Percentiles rank a stretch among this genome's conserved stretches.
Conservation (phyloP, 2,797 vertebrate species). For the Leucoraja ocellata region DNA sequence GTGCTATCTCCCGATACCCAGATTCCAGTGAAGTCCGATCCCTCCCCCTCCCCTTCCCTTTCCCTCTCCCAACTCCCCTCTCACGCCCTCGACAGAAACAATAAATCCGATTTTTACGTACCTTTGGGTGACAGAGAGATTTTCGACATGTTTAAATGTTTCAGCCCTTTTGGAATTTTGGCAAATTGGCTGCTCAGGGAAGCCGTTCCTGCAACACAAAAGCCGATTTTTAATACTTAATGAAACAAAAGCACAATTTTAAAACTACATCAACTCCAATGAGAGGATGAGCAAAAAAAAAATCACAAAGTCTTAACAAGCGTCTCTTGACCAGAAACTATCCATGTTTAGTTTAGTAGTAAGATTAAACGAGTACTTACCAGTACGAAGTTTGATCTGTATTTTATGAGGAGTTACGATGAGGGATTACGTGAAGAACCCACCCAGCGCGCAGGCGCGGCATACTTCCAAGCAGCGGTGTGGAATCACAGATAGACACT, state of each 20-base stretch:
- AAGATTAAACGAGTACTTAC: too few relatives aligned
- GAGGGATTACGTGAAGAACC: too few relatives aligned
- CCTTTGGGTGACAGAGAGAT: constrained; percentile 95
- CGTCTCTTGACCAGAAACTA: too few relatives aligned
- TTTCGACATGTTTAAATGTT: constrained; percentile 89
- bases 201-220: constrained; percentile 67
- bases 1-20: neutral
- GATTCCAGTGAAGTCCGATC: neutral
- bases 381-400: too few relatives aligned
- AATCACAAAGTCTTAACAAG: too few relatives aligned
- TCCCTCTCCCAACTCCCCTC: neutral
- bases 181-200: constrained; percentile 84
- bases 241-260: neutral
- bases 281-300: too few relatives aligned
- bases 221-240: neutral
- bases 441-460: too few relatives aligned
- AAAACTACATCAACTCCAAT: neutral
- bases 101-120: constrained; percentile 47
- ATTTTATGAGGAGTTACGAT: too few relatives aligned
- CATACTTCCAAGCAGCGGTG: too few relatives aligned
- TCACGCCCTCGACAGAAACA: neutral
- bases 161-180: constrained; percentile 85
- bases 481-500: too few relatives aligned
- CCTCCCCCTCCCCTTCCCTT: too few relatives aligned
- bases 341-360: too few relatives aligned